Evolutionary conservation across 2,113 vertebrate species (phyloP), one percentile per base, ranked within the genome.

Genomic region (Daboia siamensis): DNA sequence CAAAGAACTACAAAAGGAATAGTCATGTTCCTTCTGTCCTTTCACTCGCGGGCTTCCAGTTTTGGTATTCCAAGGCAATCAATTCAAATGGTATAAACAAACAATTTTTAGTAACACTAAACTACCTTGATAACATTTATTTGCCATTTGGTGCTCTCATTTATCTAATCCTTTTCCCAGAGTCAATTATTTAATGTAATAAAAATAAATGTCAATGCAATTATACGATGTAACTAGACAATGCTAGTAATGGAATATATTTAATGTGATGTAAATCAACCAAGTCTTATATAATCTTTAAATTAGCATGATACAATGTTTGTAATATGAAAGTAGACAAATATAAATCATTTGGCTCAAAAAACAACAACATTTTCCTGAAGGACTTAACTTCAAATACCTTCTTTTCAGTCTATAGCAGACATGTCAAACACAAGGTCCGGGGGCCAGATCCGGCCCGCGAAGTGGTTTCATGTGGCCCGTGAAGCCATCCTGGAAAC

Each of bases 181-280:
- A 93, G 84, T 96, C 96, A 94, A 93, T 95, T 97, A 94, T 94
- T 91, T 91, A 74, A 52, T 89, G 17, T 90, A 97, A 95, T 94
- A 94, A 90, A 61, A 96, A 92, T 95, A 95, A 95, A 96, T 94
- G 69, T 89, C 91, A 95, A 17, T 90, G 3, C 85, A 95, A 96
- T 95, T 95, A 95, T 94, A 89, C 92, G 33, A 90, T 95, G 94
- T 95, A 93, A 96, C 90, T 94, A 94, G 80, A 85, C 94, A 96
- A 95, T 92, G 52, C 17, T 96, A 84, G 88, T 93, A 96, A 95
- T 89, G 74, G 59, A 94, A 96, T 95, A 95, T 95, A 96, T 96
- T 88, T 88, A 95, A 92, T 94, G 90, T 52, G 74, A 69, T 90
- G 91, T 95, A 96, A 96, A 95, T 97, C 44, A 96, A 93, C 95